A percentile compares a stretch with the other conserved stretches of the same genome.
phyloP scores from a whole-genome alignment of 2,888 invertebrate genomes.

The Melinaea menophilus region DNA sequence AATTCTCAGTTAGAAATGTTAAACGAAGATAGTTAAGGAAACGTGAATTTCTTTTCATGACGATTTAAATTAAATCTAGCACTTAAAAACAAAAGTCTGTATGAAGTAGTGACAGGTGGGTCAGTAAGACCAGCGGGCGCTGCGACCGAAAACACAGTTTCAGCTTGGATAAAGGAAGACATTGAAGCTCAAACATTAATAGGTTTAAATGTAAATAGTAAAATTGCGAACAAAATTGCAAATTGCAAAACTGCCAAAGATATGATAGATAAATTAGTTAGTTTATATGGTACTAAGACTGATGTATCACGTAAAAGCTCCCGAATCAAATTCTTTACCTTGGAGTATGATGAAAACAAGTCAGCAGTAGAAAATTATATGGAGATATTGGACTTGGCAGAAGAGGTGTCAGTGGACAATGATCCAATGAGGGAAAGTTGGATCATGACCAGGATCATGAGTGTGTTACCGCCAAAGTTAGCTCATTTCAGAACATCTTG shows the following conservation, averaged over 20 bases:
- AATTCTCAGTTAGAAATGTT: conserved; percentile 7
- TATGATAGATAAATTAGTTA: conserved; percentile 5
- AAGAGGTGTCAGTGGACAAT: conserved; percentile 5
- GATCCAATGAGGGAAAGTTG: conserved; percentile 4
- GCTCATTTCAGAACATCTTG: conserved; percentile 2
- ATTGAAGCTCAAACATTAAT: conserved; percentile 6
- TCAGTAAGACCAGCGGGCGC: conserved; percentile 1
- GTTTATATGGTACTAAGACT: conserved; percentile 11
- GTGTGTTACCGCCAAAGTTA: neutral
- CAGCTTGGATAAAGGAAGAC: conserved; percentile 10
- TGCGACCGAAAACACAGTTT: neutral
- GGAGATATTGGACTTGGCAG: neutral
- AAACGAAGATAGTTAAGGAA: conserved; percentile 4
- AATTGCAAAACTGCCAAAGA: conserved; percentile 7
- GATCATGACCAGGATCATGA: conserved; percentile 9
- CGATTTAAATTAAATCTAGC: conserved; percentile 4
- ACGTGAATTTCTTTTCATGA: conserved; percentile 7
- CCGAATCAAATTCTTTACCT: conserved; percentile 6
- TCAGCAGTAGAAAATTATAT: conserved; percentile 4
- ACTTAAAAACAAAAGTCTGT: conserved; percentile 5
- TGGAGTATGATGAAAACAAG: conserved; percentile 9
- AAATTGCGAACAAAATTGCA: conserved; percentile 10
- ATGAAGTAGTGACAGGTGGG: conserved; percentile 1
- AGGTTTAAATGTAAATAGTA: conserved; percentile 4
- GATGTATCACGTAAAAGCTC: conserved; percentile 1